Base-by-base conservation (phyloP, 2,888 invertebrate species). In the Mythimna loreyi region DNA sequence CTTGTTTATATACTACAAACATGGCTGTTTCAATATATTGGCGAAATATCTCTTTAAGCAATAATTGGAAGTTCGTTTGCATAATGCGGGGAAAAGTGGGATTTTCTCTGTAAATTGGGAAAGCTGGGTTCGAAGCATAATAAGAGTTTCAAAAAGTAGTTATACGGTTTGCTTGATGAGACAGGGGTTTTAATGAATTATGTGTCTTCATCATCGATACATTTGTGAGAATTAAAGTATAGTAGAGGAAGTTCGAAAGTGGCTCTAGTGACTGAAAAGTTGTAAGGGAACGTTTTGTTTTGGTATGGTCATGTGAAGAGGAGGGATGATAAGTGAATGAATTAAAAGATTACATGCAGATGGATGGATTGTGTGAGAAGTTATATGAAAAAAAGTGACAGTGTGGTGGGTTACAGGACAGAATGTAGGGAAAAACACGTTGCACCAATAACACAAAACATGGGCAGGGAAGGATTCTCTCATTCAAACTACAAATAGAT, bases 1-100 rank as follows among this genome's bases (percentile, higher is more conserved):
- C 69, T 74, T 75, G 72, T 75, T 78, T 72, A 67, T 70, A 30
- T 61, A 57, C 28, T 33, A 55, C 75, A 80, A 81, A 85, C 72
- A 78, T 69, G 70, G 55, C 67, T 50, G 56, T 64, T 67, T 50
- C 23, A 58, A 76, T 71, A 50, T 61, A 58, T 62, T 25, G 28
- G 33, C 5, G 25, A 28, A 57, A 64, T 64, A 53, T 60, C 47
- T 50, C 28, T 50, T 47, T 6, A 47, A 28, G 25, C 25, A 59
- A 40, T 55, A 30, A 53, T 53, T 63, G 6, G 0, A 50, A 56
- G 55, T 67, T 67, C 23, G 40, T 67, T 79, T 55, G 30, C 45
- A 57, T 60, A 47, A 47, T 30, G 25, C 21, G 13, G 25, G 43
- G 19, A 11, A 55, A 57, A 40, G 30, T 49, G 5, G 3, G 13